Evolutionary conservation across 2,113 vertebrate species (phyloP).

Genomic region (Scatophagus argus): DNA sequence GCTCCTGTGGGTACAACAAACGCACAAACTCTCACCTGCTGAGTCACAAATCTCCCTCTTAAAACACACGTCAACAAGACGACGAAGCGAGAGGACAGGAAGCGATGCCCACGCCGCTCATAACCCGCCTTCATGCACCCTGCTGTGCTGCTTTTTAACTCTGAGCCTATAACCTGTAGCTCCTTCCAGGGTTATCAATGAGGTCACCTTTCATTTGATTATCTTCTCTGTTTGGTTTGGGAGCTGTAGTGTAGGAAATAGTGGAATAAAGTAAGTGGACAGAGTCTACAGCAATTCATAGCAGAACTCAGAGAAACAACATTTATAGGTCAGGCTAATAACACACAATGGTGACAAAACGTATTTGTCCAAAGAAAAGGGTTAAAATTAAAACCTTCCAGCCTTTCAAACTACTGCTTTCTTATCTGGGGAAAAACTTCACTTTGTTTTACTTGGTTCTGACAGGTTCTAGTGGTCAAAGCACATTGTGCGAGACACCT

Average conservation of each 20-base stretch:
- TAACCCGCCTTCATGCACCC: neutral
- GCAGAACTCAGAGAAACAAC: constrained; percentile 1
- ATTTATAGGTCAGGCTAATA: neutral
- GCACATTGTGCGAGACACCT: neutral
- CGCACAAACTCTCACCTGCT: neutral
- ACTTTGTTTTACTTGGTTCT: too few species aligned
- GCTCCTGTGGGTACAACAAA: constrained; percentile 86
- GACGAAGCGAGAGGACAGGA: neutral
- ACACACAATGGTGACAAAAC: neutral
- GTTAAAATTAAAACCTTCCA: neutral
- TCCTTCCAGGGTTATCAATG: constrained; percentile 13
- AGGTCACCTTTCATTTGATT: constrained; percentile 16
- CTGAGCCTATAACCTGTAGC: constrained; percentile 38
- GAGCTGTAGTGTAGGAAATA: constrained; percentile 10
- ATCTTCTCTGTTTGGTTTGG: constrained; percentile 11
- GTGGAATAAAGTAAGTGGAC: neutral
- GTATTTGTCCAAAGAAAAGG: neutral
- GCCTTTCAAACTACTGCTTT: neutral
- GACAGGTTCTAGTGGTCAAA: too few species aligned
- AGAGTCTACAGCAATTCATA: neutral
- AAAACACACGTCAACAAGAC: constrained; percentile 35
- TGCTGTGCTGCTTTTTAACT: constrained; percentile 46
- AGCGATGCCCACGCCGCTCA: constrained; percentile 11
- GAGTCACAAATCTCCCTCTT: constrained; percentile 47
- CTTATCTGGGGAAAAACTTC: too few species aligned